These are phyloP conservation scores for Argyrosomus japonicus DNA, from an alignment of 2,113 vertebrate species.

Conservation along the genomic window DNA sequence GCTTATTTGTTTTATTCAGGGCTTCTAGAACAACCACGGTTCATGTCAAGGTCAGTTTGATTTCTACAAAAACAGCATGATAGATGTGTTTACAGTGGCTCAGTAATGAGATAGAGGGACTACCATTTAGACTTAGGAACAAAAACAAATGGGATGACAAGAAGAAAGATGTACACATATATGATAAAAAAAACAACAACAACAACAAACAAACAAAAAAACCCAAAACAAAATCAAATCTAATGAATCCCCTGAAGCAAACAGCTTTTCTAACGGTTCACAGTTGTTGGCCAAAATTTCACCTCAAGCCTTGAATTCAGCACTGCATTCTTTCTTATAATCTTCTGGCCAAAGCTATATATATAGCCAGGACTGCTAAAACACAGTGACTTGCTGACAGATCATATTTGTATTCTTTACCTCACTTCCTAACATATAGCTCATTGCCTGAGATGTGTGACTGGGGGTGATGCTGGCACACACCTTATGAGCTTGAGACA, in stretches of 20 bases:
- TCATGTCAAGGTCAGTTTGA: constrained; percentile 12
- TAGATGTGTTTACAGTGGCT: background rate
- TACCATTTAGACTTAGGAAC: background rate
- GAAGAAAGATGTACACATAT: background rate
- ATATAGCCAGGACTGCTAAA: too few relatives aligned
- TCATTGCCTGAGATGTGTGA: background rate
- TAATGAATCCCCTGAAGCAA: background rate
- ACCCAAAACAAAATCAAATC: background rate
- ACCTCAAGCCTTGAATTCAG: background rate
- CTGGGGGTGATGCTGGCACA: background rate
- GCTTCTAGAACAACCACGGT: background rate
- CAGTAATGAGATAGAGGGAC: background rate
- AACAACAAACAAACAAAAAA: background rate
- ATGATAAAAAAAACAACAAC: background rate
- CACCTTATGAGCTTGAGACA: background rate
- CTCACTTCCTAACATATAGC: constrained; percentile 19
- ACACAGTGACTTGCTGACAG: constrained; percentile 13
- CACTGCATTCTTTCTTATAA: background rate
- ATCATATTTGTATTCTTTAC: background rate
- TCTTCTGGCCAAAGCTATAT: background rate
- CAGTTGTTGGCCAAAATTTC: background rate
- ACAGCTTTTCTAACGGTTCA: background rate
- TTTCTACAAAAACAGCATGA: background rate
- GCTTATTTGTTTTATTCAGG: background rate
- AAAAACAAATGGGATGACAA: background rate